Conservation (phyloP, 2,797 vertebrate genomes). For the Lagorchestes hirsutus region DNA sequence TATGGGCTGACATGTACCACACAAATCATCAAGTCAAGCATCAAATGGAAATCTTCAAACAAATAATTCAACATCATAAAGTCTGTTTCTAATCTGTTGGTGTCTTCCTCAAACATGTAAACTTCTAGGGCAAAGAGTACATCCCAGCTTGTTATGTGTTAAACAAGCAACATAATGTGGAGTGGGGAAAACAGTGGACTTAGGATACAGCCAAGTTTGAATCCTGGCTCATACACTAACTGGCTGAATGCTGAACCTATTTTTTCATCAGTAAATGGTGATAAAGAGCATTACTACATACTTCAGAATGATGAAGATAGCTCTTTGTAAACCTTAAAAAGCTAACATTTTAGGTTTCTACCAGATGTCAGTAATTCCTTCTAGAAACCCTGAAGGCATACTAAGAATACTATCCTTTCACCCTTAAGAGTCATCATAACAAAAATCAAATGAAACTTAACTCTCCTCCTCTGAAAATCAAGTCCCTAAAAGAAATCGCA, state of each 20-base stretch:
- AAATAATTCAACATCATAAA: neutral
- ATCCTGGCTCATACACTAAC: neutral
- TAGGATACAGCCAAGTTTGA: neutral
- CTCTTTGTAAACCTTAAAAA: neutral
- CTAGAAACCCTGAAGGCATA: neutral
- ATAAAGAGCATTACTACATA: neutral
- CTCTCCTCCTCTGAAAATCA: neutral
- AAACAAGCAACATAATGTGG: neutral
- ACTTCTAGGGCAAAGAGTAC: neutral
- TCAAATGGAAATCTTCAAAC: neutral
- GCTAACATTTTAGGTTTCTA: neutral
- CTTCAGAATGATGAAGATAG: neutral
- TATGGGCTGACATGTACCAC: neutral
- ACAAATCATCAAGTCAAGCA: neutral
- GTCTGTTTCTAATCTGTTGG: constrained; percentile 11
- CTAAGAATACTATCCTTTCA: neutral
- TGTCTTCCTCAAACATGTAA: constrained; percentile 17
- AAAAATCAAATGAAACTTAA: neutral
- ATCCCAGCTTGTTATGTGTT: neutral
- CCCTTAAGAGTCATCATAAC: neutral
- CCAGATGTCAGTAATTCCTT: neutral
- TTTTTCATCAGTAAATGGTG: neutral
- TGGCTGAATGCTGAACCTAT: neutral
- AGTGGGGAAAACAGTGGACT: neutral
- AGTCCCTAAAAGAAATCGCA: too few relatives aligned